Base-by-base conservation (phyloP, 2,888 invertebrate genomes). In the Phytoseiulus persimilis region DNA sequence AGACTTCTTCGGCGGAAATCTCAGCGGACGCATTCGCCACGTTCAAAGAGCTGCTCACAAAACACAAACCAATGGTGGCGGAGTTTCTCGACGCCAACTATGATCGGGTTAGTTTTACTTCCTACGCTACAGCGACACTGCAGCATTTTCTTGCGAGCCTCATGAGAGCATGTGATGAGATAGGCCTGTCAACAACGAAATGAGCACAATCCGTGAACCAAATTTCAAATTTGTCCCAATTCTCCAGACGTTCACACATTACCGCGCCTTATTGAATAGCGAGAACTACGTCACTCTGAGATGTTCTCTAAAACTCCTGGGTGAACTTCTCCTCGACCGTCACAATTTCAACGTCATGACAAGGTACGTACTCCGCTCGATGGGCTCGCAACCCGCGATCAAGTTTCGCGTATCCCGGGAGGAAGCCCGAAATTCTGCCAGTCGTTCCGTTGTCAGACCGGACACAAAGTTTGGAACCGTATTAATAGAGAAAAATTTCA, bases 11-110 rank as follows among this genome's bases (percentile, higher is more conserved):
- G 91, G 99, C 99, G 95, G 99, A 99, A 95, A 99, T 99, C 93
- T 99, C 99, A 93, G 99, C 99, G 91, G 99, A 99, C 95, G 99
- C 99, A 94, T 99, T 99, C 94, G 98, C 99, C 93, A 99, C 99
- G 92, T 99, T 99, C 95, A 99, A 99, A 96, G 97, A 97, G 94
- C 94, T 97, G 93, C 94, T 97, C 93, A 97, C 97, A 91, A 95
- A 97, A 94, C 97, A 97, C 94, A 97, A 97, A 94, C 45, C 87
- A 0, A 87, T 45, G n/a, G 87, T 87, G 93, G 98, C 99, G 90
- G 98, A 98, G 93, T 99, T 99, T 94, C 94, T 99, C 94, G 99
- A 99, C 94, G 95, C 95, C 92, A 98, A 99, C 94, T 99, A 99
- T 93, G 99, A 99, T 94, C 96, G 96, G 39, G 87, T 87, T 3